Evolutionary conservation across 2,113 vertebrate genomes (phyloP).

Genomic region (Etheostoma spectabile): DNA sequence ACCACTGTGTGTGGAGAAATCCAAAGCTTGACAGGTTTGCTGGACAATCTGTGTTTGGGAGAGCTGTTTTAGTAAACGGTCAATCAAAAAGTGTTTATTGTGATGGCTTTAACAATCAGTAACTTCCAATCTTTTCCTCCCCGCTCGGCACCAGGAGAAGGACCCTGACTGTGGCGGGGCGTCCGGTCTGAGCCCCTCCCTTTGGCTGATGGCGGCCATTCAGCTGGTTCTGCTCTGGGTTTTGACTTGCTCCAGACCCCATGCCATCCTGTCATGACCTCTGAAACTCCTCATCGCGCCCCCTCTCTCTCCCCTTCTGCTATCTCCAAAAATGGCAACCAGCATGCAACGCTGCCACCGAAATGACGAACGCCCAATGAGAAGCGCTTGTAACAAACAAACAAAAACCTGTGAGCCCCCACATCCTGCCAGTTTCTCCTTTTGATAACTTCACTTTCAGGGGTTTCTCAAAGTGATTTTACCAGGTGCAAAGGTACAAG

Average conservation of each 20-base stretch:
- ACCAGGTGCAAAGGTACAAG: constrained; percentile 17
- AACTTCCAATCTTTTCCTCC: constrained; percentile 30
- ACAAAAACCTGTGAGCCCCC: constrained; percentile 24
- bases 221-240: constrained; percentile 93
- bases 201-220: constrained; percentile 87
- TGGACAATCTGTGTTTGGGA: not conserved
- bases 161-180: constrained; percentile 92
- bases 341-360: constrained; percentile 67
- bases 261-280: constrained; percentile 88
- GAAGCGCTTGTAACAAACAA: constrained; percentile 38
- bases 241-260: constrained; percentile 85
- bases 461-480: constrained; percentile 41
- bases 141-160: constrained; percentile 86
- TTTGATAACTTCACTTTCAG: constrained; percentile 44
- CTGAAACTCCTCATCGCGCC: constrained; percentile 28
- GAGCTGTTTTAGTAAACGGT: not conserved
- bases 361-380: constrained; percentile 39
- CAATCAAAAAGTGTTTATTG: not conserved
- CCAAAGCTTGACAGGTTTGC: not conserved
- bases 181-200: constrained; percentile 89
- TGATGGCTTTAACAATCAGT: constrained; percentile 24
- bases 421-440: constrained; percentile 22
- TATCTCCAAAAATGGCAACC: constrained; percentile 57
- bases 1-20: not conserved
- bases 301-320: constrained; percentile 9